Conservation (phyloP, 2,797 vertebrate genomes). For the Nannoperca australis region DNA sequence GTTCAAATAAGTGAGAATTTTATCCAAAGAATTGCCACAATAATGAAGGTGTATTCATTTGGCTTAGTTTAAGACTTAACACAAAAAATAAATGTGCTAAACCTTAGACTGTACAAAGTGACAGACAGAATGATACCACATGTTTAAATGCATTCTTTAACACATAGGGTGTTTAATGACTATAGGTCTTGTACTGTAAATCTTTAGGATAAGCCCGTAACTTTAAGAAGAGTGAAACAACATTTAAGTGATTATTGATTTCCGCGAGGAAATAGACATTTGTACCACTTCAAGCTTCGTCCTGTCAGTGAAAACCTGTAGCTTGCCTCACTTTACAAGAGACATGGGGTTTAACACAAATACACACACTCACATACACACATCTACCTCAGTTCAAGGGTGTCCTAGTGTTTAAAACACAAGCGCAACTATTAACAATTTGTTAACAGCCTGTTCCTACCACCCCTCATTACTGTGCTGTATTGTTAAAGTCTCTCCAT, state of each 20-base stretch:
- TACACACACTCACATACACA: conserved; percentile 15
- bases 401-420: conserved; percentile 54
- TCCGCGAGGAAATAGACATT: conserved; percentile 11
- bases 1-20: conserved; percentile 39
- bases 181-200: conserved; percentile 5
- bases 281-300: conserved; percentile 6
- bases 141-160: conserved; percentile 29
- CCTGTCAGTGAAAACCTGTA: neutral
- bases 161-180: conserved; percentile 13
- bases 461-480: conserved; percentile 34
- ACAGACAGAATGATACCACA: conserved; percentile 18
- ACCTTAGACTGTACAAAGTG: conserved; percentile 21
- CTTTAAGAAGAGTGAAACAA: conserved; percentile 7
- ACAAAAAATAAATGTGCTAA: conserved; percentile 3
- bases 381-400: conserved; percentile 29
- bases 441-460: conserved; percentile 49
- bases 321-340: conserved; percentile 26
- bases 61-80: conserved; percentile 34
- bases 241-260: conserved; percentile 13
- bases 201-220: conserved; percentile 9
- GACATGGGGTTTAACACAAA: conserved; percentile 28
- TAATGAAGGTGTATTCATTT: conserved; percentile 7
- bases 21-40: conserved; percentile 1
- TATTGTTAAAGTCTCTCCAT: conserved; percentile 18
- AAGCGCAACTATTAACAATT: conserved; percentile 48